Conservation (phyloP, 2,113 vertebrate species). For the Pluvianellus socialis region DNA sequence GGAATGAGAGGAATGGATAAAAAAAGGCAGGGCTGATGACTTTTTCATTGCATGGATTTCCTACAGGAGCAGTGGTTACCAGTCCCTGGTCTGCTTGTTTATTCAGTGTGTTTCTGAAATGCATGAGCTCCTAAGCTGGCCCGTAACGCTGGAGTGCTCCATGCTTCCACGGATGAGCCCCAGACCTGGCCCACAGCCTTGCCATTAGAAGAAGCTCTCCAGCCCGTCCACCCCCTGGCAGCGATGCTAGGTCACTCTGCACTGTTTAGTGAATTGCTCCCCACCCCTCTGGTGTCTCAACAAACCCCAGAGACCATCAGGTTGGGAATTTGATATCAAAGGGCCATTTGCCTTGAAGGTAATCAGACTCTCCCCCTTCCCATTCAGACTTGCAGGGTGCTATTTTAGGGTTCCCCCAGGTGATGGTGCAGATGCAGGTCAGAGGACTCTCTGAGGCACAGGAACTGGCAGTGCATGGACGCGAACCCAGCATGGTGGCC, state of each 20-base stretch:
- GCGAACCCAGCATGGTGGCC: background rate
- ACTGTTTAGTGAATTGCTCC: background rate
- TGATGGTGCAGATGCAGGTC: background rate
- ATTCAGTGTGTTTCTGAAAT: slow-evolving; percentile 17
- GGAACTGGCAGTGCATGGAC: background rate
- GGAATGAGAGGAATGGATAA: slow-evolving; percentile 26
- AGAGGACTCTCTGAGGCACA: background rate
- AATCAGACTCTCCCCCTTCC: background rate
- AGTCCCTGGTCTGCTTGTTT: background rate
- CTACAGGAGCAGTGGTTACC: slow-evolving; percentile 21
- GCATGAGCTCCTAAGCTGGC: background rate
- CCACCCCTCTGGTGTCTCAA: background rate
- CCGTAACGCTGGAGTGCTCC: background rate
- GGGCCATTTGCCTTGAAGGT: background rate
- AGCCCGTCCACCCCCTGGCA: background rate
- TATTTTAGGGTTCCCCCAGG: background rate
- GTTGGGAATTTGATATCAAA: background rate
- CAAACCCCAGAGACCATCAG: background rate
- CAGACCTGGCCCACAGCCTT: background rate
- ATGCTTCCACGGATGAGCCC: fast-evolving
- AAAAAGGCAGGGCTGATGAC: background rate
- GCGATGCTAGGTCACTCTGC: fast-evolving
- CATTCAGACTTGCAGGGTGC: background rate
- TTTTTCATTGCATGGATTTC: slow-evolving; percentile 56
- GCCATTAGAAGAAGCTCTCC: background rate